Evolutionary conservation across 2,113 vertebrate genomes (phyloP), one percentile per base, ranked within the genome.

Genomic region (Gymnarchus niloticus): DNA sequence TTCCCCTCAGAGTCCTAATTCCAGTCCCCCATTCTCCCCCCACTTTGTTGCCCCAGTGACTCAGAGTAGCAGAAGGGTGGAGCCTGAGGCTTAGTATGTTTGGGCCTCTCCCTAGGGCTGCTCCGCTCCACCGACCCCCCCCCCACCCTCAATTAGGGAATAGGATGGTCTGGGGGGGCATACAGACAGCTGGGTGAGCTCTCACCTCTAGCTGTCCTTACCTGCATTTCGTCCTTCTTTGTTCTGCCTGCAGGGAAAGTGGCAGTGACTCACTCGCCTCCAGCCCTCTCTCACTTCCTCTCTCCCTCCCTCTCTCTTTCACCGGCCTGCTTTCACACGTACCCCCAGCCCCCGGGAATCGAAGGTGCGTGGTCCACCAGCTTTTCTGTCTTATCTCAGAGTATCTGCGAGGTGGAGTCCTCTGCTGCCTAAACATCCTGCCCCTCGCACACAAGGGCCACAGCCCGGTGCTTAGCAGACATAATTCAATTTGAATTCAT

Each of bases 401-500:
- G 19, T 37, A 46, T n/a, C 57, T 92, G 93, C 93, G 93, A 94
- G 93, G 93, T 93, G 90, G 94, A 94, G 94, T 94, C 94, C 94
- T 94, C 92, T 92, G 89, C 89, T 91, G 91, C 92, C 91, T 93
- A 94, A 94, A 94, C 92, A 69, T 52, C 25, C 61, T 9, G 28
- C 14, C 0, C 44, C 3, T 23, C 56, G 14, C 83, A 88, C 88
- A 89, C 23, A 19, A 91, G 86, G 91, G 23, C 90, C 19, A 48
- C 12, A 21, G 88, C 89, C 87, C 86, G 89, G 91, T 84, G 90
- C 92, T 94, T 89, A 85, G 91, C 93, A 93, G 92, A 91, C 95
- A 94, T 95, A 95, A 95, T 95, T 95, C 95, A 94, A 95, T 95
- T 95, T 95, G 94, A 95, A 95, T 95, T 95, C 93, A 95, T 95